These are phyloP conservation scores for Phaetusa simplex DNA, from an alignment of 2,113 vertebrate genomes.

Conservation along the genomic window DNA sequence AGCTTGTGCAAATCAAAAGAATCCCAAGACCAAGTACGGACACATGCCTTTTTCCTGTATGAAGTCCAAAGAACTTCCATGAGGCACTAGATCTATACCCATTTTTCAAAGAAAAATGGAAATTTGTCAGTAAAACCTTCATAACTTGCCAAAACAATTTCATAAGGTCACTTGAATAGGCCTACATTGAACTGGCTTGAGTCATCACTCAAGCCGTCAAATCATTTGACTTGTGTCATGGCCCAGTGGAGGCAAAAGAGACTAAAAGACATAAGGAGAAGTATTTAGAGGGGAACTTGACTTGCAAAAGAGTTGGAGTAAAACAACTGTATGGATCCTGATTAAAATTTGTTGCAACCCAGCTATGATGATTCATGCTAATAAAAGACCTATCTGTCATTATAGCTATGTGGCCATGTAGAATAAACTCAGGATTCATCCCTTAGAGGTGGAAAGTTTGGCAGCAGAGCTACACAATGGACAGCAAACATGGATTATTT, in stretches of 20 bases:
- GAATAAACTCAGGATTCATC: not conserved
- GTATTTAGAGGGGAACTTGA: not conserved
- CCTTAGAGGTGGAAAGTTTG: not conserved
- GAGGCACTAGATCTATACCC: not conserved
- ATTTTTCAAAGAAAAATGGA: not conserved
- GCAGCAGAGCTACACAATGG: not conserved
- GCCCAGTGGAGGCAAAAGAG: not conserved
- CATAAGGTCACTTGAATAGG: not conserved
- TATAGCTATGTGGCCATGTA: not conserved
- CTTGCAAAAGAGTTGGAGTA: not conserved
- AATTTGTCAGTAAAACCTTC: not conserved
- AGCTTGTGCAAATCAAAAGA: not conserved
- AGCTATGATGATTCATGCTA: not conserved
- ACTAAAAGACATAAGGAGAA: not conserved
- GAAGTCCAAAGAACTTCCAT: not conserved
- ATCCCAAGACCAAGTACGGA: not conserved
- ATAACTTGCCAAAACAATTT: not conserved
- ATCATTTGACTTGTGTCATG: not conserved
- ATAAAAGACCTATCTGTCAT: not conserved
- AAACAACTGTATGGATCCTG: not conserved
- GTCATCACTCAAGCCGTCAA: not conserved
- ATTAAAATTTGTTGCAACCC: not conserved
- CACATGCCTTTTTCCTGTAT: not conserved
- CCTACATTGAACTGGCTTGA: not conserved
- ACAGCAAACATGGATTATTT: not conserved